phyloP scores from a whole-genome alignment of 2,113 vertebrate genomes.

The Macrotus californicus region DNA sequence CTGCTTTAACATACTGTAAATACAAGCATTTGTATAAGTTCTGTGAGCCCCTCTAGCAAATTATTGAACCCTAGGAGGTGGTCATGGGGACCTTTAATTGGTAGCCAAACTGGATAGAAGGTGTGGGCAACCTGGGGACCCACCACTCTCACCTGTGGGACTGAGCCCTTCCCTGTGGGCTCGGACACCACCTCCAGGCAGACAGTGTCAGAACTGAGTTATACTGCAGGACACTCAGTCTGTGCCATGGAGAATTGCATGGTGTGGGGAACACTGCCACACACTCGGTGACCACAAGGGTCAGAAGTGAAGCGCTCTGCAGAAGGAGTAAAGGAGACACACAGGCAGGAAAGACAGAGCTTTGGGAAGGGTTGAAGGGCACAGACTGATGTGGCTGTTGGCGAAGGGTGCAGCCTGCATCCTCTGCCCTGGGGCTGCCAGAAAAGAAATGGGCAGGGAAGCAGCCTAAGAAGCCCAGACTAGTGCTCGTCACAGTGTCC shows the following conservation, averaged over 20 bases:
- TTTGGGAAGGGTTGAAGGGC: neutral
- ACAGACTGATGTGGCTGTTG: neutral
- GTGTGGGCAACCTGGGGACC: neutral
- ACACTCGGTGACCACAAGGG: neutral
- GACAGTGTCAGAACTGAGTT: neutral
- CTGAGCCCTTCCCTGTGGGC: neutral
- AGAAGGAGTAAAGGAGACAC: neutral
- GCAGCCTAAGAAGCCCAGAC: neutral
- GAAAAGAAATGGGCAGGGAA: neutral
- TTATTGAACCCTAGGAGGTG: neutral
- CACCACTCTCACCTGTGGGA: neutral
- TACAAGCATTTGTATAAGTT: neutral
- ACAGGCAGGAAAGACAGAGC: too few species aligned
- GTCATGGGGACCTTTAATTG: neutral
- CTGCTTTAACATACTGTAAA: neutral
- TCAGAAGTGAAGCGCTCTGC: neutral
- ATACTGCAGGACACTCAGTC: neutral
- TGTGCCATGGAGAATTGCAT: neutral
- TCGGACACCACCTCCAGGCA: neutral
- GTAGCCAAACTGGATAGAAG: neutral
- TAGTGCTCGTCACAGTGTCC: neutral
- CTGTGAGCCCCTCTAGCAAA: neutral
- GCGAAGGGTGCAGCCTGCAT: neutral
- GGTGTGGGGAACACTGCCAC: neutral
- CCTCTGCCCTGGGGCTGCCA: neutral